phyloP scores from a whole-genome alignment of 35 echinoderm and acorn worm genomes.

The Lytechinus variegatus region DNA sequence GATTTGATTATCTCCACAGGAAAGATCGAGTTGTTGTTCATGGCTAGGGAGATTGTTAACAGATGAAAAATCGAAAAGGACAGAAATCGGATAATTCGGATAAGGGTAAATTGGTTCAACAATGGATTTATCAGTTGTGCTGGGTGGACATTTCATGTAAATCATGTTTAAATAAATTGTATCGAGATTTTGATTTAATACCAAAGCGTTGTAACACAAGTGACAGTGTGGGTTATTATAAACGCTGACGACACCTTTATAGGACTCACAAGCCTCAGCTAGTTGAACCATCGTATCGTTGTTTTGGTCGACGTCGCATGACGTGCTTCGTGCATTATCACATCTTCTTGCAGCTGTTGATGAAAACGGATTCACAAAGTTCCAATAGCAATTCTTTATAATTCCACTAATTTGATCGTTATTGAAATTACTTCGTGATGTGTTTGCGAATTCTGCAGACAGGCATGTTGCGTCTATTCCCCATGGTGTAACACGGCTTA shows the following conservation, averaged over 20 bases:
- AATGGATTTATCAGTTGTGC: background rate
- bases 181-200: background rate
- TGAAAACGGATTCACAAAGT: background rate
- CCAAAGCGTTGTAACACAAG: background rate
- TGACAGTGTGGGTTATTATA: background rate
- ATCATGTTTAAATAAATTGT: background rate
- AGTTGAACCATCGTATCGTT: background rate
- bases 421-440: background rate
- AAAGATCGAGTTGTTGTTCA: background rate
- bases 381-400: background rate
- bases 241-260: background rate
- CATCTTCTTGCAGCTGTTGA: background rate
- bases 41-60: background rate
- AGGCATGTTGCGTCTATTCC: background rate
- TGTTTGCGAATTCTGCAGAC: background rate
- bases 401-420: background rate
- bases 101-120: background rate
- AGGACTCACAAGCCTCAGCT: background rate
- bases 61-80: conserved; percentile 3
- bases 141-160: background rate
- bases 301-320: background rate
- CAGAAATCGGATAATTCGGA: conserved; percentile 4
- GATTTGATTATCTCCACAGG: background rate
- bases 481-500: background rate
- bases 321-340: background rate